Conservation (phyloP, 2,888 invertebrate species). For the Drosophila ustulata region DNA sequence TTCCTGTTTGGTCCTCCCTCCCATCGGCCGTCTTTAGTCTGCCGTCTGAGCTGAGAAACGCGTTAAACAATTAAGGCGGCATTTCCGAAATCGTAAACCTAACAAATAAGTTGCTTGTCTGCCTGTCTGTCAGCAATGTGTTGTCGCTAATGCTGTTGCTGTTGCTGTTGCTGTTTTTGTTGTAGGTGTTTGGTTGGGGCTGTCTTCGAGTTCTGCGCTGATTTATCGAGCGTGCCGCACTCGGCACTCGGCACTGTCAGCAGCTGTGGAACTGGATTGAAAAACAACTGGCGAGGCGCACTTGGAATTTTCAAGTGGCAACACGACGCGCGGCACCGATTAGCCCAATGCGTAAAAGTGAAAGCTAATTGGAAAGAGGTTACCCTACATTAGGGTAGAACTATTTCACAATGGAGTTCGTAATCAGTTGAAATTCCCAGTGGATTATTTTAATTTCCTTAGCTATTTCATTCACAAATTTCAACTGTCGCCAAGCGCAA, state of each 20-base stretch:
- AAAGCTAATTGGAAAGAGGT: slow-evolving; percentile 58
- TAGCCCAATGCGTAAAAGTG: slow-evolving; percentile 41
- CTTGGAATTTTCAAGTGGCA: slow-evolving; percentile 39
- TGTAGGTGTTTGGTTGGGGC: slow-evolving; percentile 24
- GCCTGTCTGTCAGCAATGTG: slow-evolving; percentile 11
- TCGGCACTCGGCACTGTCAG: slow-evolving; percentile 42
- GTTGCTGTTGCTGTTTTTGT: slow-evolving; percentile 28
- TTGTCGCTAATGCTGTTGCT: slow-evolving; percentile 24
- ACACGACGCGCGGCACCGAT: slow-evolving; percentile 41
- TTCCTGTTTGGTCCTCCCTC: slow-evolving; percentile 19
- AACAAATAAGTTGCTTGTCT: slow-evolving; percentile 58
- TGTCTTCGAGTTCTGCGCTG: slow-evolving; percentile 43
- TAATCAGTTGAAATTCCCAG: not conserved
- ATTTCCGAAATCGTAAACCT: slow-evolving; percentile 56
- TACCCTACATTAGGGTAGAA: not conserved
- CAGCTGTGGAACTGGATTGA: slow-evolving; percentile 46
- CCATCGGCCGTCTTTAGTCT: not conserved
- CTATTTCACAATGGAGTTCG: not conserved
- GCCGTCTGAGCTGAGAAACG: slow-evolving; percentile 28
- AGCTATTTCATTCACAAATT: not conserved
- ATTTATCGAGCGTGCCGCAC: slow-evolving; percentile 63
- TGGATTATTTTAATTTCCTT: not conserved
- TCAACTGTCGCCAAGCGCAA: not conserved
- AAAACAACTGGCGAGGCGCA: slow-evolving; percentile 49
- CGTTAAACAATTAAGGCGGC: slow-evolving; percentile 66